Base-by-base conservation (phyloP, 2,113 vertebrate genomes). In the Malurus cyaneus region DNA sequence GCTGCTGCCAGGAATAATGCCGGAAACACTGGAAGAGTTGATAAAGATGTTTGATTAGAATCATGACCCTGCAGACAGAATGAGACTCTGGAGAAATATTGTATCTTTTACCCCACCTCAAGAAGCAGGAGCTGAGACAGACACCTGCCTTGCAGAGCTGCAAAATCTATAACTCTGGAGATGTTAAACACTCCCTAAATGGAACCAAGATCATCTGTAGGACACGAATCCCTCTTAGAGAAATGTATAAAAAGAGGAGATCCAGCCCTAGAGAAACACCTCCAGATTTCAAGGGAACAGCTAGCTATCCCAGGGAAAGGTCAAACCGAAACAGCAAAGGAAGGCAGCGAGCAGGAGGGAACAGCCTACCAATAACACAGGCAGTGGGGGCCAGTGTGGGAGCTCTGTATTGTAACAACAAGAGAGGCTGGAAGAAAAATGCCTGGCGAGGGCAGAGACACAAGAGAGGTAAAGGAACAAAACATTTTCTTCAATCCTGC, bases 21-120 rank as follows among this genome's bases (percentile, higher is more conserved):
- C 91, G 94, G 96, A 81, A 95, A 96, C 80, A 69, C 49, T 87
- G 66, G 86, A 92, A 92, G 42, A 91, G 86, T 91, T 89, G 95
- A 96, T 97, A 94, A 93, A 96, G 80, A 86, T 95, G 94, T 96
- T 96, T 97, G 96, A 96, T 97, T 95, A 93, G 89, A 94, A 94
- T 87, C 89, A 79, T 36, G 89, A 93, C 73, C 80, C 89, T 32
- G 28, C 49, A 93, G 96, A 93, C 56, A 92, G 86, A 91, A 92
- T 72, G 69, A 85, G 80, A 53, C 83, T 78, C 88, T 72, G 57
- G 92, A 96, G 94, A 92, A 93, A 92, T 93, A 67, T 2, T 64
- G 36, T 65, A 53, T 91, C 78, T 94, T 89, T 87, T 78, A 86
- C 69, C 41, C 69, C 83, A 93, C 69, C 72, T 47, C 77, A 80